phyloP scores from a whole-genome alignment of 2,797 vertebrate genomes.

The Falco cherrug region DNA sequence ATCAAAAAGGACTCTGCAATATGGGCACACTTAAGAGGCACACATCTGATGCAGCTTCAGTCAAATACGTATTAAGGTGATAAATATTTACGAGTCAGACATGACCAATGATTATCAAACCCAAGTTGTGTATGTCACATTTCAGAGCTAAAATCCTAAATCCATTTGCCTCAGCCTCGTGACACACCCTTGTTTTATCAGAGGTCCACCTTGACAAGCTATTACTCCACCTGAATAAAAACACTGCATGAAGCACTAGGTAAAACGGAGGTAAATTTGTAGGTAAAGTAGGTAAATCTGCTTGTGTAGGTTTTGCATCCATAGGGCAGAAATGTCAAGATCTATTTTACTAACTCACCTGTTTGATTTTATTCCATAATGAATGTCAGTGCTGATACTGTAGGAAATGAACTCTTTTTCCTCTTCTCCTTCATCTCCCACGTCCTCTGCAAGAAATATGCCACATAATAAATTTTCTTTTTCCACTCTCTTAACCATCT shows the following conservation, averaged over 20 bases:
- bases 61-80: background rate
- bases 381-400: constrained; percentile 94
- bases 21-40: background rate
- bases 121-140: background rate
- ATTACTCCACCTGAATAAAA: background rate
- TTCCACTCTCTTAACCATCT: background rate
- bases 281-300: background rate
- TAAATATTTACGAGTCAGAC: background rate
- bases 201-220: background rate
- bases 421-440: constrained; percentile 97
- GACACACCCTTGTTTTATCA: background rate
- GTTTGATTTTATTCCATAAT: constrained; percentile 97
- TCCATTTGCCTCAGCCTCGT: background rate
- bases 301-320: background rate
- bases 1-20: background rate
- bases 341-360: constrained; percentile 80
- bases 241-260: background rate
- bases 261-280: background rate
- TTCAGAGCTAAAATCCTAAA: background rate
- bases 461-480: background rate
- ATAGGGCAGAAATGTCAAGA: background rate
- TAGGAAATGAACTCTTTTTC: constrained; percentile 97
- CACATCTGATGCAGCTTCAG: background rate
- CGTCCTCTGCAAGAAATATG: constrained; percentile 87
- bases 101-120: background rate